Percentiles rank a stretch among this genome's conserved stretches.
Conservation (phyloP, 1,140 invertebrate species). For the Drosophila pandora region DNA sequence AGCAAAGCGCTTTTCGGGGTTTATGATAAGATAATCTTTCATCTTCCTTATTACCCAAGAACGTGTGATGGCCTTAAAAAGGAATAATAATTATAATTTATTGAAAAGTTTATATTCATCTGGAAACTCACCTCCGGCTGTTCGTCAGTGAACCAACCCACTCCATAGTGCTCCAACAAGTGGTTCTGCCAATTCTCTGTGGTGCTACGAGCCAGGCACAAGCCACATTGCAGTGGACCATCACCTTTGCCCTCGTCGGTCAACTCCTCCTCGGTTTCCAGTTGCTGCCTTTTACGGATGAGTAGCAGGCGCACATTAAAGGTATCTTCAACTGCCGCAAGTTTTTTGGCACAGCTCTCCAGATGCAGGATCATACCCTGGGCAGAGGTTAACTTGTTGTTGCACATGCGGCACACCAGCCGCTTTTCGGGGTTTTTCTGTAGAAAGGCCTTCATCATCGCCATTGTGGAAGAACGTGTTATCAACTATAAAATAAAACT, state of each 20-base stretch:
- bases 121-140: conserved; percentile 1
- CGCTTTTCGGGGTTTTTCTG: neutral
- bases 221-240: conserved; percentile 59
- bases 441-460: neutral
- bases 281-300: conserved; percentile 58
- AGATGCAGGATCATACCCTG: conserved; percentile 44
- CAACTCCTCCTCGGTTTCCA: conserved; percentile 54
- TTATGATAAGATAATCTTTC: neutral
- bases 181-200: conserved; percentile 42
- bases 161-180: conserved; percentile 66
- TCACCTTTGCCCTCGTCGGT: conserved; percentile 38
- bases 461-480: conserved; percentile 6
- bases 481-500: neutral
- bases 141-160: conserved; percentile 58
- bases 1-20: conserved; percentile 1
- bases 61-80: neutral
- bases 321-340: too few relatives aligned
- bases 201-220: conserved; percentile 55
- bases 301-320: conserved; percentile 62
- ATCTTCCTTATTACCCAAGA: conserved; percentile 6
- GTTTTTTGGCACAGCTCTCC: conserved; percentile 28
- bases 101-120: neutral
- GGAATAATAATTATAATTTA: too few relatives aligned
- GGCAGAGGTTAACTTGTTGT: conserved; percentile 19
- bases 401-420: conserved; percentile 48